Conservation (phyloP, 2,888 invertebrate species). For the Mesochorus sp. region DNA sequence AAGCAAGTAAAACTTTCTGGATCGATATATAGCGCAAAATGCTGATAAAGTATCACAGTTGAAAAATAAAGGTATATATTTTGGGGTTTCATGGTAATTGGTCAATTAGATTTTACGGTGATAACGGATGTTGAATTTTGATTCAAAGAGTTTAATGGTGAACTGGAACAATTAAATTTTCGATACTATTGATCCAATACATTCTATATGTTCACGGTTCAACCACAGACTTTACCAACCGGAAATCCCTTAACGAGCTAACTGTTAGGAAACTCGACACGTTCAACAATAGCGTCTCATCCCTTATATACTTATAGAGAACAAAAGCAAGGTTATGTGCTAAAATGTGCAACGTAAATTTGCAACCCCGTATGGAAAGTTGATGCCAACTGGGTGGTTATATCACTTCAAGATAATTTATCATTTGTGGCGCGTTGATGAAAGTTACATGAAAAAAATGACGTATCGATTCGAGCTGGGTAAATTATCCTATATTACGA, state of each 20-base stretch:
- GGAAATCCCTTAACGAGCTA: slow-evolving; percentile 41
- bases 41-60: neutral
- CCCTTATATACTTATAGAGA: slow-evolving; percentile 10
- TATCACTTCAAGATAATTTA: slow-evolving; percentile 6
- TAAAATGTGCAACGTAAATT: slow-evolving; percentile 12
- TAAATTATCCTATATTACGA: neutral
- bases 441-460: neutral
- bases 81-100: neutral
- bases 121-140: neutral
- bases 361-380: neutral
- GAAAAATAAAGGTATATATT: neutral
- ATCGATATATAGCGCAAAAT: neutral
- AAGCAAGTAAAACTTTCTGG: too few species aligned
- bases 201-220: neutral
- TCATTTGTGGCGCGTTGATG: neutral
- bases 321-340: slow-evolving; percentile 28
- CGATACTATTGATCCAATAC: neutral
- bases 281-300: slow-evolving; percentile 33
- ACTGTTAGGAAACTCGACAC: slow-evolving; percentile 38
- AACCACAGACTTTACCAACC: slow-evolving; percentile 33
- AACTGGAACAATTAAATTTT: neutral
- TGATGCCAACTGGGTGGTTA: neutral
- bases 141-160: neutral
- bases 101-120: neutral
- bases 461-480: neutral